These are phyloP conservation scores for Chiridota heheva DNA, from an alignment of 35 echinoderm and acorn worm genomes.

Conservation along the genomic window DNA sequence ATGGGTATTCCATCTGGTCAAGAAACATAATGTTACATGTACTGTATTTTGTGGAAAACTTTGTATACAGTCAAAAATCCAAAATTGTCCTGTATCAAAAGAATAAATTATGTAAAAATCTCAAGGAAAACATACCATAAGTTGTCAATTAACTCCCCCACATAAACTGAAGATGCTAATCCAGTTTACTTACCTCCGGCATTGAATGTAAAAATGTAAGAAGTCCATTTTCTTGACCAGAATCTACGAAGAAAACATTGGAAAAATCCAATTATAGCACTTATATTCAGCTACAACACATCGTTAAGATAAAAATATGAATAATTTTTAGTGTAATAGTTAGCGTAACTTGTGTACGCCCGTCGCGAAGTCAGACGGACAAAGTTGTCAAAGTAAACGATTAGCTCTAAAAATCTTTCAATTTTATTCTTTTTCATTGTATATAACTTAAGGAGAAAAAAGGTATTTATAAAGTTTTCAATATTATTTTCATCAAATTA, in stretches of 20 bases:
- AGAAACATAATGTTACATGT: background rate
- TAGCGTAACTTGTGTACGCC: background rate
- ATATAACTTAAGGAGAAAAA: too few relatives aligned
- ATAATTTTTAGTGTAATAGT: background rate
- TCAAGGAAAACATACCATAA: background rate
- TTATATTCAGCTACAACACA: background rate
- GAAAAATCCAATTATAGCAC: background rate
- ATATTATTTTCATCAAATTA: too few relatives aligned
- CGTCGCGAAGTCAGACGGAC: too few relatives aligned
- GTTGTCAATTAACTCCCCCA: background rate
- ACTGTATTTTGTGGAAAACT: background rate
- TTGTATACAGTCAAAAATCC: background rate
- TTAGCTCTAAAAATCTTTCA: too few relatives aligned
- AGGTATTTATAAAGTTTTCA: too few relatives aligned
- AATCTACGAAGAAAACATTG: constrained; percentile 49
- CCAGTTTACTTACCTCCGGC: constrained; percentile 63
- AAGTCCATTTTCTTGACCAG: constrained; percentile 67
- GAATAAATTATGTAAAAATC: background rate
- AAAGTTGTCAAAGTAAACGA: too few relatives aligned
- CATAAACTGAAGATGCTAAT: background rate
- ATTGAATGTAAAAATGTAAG: constrained; percentile 57
- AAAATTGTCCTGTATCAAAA: background rate
- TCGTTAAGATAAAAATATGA: background rate
- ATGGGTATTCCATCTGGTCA: background rate
- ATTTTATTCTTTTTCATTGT: too few relatives aligned